Evolutionary conservation across 2,888 invertebrate species (phyloP).

Genomic region (Cheilosia pagana): DNA sequence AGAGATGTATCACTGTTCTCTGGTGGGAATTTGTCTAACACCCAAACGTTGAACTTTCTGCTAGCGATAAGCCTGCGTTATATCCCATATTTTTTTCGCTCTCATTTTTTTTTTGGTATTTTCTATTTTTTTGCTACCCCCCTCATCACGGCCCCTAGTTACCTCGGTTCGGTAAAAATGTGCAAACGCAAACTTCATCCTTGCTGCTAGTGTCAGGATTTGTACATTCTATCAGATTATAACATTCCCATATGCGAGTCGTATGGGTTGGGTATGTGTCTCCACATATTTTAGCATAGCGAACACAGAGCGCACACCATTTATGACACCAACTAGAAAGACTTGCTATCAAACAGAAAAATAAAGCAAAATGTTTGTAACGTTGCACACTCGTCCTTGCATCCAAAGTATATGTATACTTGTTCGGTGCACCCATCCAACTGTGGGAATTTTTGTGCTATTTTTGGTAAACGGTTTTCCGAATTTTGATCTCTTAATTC

Average conservation of each 20-base stretch:
- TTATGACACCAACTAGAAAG: constrained; percentile 56
- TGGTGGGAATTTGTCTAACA: constrained; percentile 67
- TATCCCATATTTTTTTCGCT: constrained; percentile 35
- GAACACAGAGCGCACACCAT: constrained; percentile 22
- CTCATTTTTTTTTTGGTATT: not conserved
- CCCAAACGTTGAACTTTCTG: constrained; percentile 68
- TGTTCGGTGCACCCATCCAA: not conserved
- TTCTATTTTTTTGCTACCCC: not conserved
- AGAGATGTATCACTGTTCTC: constrained; percentile 66
- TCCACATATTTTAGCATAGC: constrained; percentile 42
- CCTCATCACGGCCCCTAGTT: not conserved
- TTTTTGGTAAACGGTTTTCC: constrained; percentile 6
- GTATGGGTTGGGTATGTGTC: not conserved
- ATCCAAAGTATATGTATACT: too few species aligned
- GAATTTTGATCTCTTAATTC: constrained; percentile 50
- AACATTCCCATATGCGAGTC: constrained; percentile 55
- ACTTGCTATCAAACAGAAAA: constrained; percentile 43
- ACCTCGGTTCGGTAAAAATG: constrained; percentile 22
- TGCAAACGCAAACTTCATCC: constrained; percentile 54
- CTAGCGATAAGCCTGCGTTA: constrained; percentile 60
- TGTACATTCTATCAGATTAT: constrained; percentile 71
- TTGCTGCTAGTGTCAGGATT: constrained; percentile 56
- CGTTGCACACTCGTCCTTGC: not conserved
- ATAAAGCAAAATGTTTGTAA: constrained; percentile 5
- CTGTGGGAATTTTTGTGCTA: constrained; percentile 25